Base-by-base conservation (phyloP, 2,113 vertebrate genomes). In the Pseudorasbora parva region DNA sequence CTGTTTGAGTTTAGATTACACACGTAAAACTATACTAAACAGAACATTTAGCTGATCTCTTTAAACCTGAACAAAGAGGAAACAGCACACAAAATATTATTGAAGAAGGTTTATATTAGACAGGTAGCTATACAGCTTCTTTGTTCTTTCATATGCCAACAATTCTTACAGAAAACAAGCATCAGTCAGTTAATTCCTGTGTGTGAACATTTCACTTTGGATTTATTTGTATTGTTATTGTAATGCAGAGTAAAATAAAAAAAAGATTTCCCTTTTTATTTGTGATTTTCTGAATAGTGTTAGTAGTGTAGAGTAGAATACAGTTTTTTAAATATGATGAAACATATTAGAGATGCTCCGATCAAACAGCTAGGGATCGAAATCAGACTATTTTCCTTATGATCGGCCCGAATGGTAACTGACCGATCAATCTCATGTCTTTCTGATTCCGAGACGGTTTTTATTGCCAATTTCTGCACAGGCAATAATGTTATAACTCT, bases 11-110 rank as follows among this genome's bases (percentile, higher is more conserved):
- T 86, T 85, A 73, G 60, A 87, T 87, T 87, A 88, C 84, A 85
- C 88, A 73, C 87, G 86, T 80, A 85, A 89, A 87, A 87, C 62
- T 80, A 81, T 23, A 62, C 68, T 54, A 83, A 66, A 85, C 37
- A 30, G 60, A 64, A 57, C 8, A 47, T 82, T 78, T 75, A 59
- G 56, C 49, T 3, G 51, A 43, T 72, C 56, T 37, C 60, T 41
- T 79, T 73, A 79, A 88, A 79, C 68, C 27, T 69, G 68, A 8
- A 75, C 59, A 83, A 64, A 72, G n/a, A 86, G 84, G 82, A 84
- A 83, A 87, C 69, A 74, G 79, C 84, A 83, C 68, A 86, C 79
- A 80, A 12, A 82, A 84, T 43, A 84, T 71, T 23, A 64, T 21
- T 47, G 19, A 47, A 45, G 69, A 72, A 23, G 21, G 43, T 47